Percentiles rank a stretch among this genome's conserved stretches.
These are phyloP conservation scores for Paratrypauchen microcephalus DNA, from an alignment of 2,797 vertebrate species.

Conservation along the genomic window DNA sequence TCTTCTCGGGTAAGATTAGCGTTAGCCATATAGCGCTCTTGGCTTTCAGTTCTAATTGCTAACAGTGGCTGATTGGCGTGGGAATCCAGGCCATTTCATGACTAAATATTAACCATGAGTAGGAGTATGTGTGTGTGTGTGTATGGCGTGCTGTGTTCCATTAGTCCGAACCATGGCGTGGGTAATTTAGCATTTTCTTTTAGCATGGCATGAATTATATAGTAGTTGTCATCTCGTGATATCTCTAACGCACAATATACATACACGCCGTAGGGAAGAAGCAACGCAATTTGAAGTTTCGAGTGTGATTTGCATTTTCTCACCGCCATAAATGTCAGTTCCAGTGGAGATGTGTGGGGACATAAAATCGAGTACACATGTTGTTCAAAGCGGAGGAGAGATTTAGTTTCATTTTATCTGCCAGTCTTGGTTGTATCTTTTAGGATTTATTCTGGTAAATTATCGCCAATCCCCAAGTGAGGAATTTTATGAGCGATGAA, in stretches of 20 bases:
- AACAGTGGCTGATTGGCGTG: conserved; percentile 59
- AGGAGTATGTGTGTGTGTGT: conserved; percentile 32
- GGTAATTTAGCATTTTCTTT: conserved; percentile 26
- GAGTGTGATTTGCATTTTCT: conserved; percentile 40
- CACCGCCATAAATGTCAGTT: conserved; percentile 29
- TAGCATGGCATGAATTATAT: conserved; percentile 43
- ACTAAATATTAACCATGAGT: conserved; percentile 60
- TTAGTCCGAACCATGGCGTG: conserved; percentile 48
- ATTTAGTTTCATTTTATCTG: conserved; percentile 52
- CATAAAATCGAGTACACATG: conserved; percentile 26
- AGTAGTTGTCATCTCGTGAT: conserved; percentile 54
- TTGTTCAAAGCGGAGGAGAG: conserved; percentile 40
- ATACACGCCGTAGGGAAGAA: conserved; percentile 22
- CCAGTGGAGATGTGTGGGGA: conserved; percentile 35
- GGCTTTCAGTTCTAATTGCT: conserved; percentile 56
- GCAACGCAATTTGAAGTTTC: conserved; percentile 31
- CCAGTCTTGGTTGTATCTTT: conserved; percentile 52
- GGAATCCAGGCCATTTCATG: conserved; percentile 53
- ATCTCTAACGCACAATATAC: conserved; percentile 32
- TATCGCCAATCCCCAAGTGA: conserved; percentile 13
- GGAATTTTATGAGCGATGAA: conserved; percentile 33
- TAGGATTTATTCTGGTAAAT: conserved; percentile 40
- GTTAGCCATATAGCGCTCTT: conserved; percentile 39
- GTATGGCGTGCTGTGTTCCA: conserved; percentile 37
- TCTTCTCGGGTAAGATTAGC: conserved; percentile 62